Base-by-base conservation (phyloP, 2,888 invertebrate genomes). In the Sphaerophoria taeniata region DNA sequence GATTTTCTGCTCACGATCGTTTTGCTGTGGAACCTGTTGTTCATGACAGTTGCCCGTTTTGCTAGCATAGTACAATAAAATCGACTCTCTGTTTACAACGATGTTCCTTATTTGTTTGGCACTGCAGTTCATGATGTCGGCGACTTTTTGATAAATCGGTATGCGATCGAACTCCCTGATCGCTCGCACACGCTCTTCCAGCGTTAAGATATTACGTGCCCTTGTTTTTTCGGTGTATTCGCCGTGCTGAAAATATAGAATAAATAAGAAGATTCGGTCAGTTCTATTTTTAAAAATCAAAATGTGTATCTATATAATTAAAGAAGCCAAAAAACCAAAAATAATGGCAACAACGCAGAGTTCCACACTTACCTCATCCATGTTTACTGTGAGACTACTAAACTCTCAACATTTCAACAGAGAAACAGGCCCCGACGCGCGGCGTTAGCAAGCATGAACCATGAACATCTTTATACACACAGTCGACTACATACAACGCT, bases 41-140 rank as follows among this genome's bases (percentile, higher is more conserved):
- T 69, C 73, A 45, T 80, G 73, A 16, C 79, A 84, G 4, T 80
- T 39, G 0, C 75, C 80, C 14, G 84, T 85, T 39, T 76, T 85
- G 9, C 74, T 86, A 5, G 89, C 87, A 55, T 91, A 89, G 76
- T 90, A 91, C 39, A 90, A 88, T 87, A 91, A 87, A 12, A 91
- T 90, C 12, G 90, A 89, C 3, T 89, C 89, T 2, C 91, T 89
- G 78, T 91, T 91, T 4, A 85, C 51, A 0, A 91, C 87, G 7
- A 91, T 90, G 78, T 89, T 91, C 73, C 90, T 91, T 67, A 91
- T 91, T 87, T 91, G 91, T 69, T 91, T 91, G 90, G 90, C 90
- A 74, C 91, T 91, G 70, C 91, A 91, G 58, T 90, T 90, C 75
- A 91, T 91, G 84, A 89, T 90, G 69, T 89, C 89, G 0, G 91